A percentile compares a stretch with the other conserved stretches of the same genome.
Conservation (phyloP, 2,888 invertebrate species). For the Parnassius smintheus region DNA sequence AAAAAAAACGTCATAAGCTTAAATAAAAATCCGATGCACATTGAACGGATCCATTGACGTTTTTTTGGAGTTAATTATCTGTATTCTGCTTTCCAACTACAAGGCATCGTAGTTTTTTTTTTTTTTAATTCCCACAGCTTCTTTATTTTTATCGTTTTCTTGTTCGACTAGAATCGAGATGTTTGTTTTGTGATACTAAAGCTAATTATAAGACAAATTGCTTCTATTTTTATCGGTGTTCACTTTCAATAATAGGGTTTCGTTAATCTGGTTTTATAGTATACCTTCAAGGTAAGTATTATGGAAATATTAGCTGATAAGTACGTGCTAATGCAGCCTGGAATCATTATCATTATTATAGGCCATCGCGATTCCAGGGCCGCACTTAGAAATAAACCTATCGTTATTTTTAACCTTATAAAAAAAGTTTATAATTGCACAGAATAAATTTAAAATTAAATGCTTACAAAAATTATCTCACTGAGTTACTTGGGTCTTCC, state of each 20-base stretch:
- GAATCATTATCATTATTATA: no score
- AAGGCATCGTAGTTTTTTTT: not conserved
- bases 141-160: conserved; percentile 2
- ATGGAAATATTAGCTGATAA: no score
- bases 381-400: no score
- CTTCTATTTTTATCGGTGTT: conserved; percentile 1
- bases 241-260: conserved; percentile 2
- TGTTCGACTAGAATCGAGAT: not conserved
- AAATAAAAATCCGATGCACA: conserved; percentile 4
- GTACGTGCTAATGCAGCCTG: no score
- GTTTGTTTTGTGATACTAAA: conserved; percentile 7
- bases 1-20: not conserved
- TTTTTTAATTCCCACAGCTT: not conserved
- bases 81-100: conserved; percentile 8
- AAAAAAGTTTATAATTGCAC: no score
- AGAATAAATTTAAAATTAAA: no score
- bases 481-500: no score
- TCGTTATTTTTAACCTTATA: no score
- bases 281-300: no score
- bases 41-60: conserved; percentile 1
- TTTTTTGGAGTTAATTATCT: conserved; percentile 14
- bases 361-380: no score
- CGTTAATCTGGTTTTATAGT: not conserved
- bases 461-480: no score
- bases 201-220: conserved; percentile 7